phyloP scores from a whole-genome alignment of 2,113 vertebrate genomes.

The Psephotus haematonotus region DNA sequence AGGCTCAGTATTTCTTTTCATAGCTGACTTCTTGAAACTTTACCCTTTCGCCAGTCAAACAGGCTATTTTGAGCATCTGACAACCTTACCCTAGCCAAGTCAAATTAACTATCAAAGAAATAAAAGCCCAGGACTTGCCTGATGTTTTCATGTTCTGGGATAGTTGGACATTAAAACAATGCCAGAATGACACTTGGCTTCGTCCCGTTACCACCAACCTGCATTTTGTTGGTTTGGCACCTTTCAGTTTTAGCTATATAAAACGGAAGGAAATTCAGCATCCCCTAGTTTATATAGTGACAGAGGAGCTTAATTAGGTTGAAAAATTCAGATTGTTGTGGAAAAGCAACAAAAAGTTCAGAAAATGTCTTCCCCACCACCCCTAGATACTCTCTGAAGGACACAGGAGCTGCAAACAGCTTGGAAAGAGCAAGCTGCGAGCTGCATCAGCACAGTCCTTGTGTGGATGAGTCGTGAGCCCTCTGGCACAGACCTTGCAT shows the following conservation, averaged over 20 bases:
- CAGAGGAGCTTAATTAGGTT: not conserved
- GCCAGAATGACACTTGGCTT: not conserved
- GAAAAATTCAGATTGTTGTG: not conserved
- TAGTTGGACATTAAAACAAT: not conserved
- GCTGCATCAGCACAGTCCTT: not conserved
- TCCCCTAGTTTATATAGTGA: not conserved
- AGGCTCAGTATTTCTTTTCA: not conserved
- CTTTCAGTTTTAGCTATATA: not conserved
- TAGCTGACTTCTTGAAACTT: not conserved
- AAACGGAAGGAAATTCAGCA: not conserved
- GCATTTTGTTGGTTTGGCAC: not conserved
- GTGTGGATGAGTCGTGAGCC: rapidly evolving
- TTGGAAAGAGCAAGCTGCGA: not conserved
- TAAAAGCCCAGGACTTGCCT: not conserved
- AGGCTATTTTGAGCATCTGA: not conserved
- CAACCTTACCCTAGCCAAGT: not conserved
- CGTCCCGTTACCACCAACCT: rapidly evolving
- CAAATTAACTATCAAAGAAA: conserved; percentile 12
- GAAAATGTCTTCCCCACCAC: not conserved
- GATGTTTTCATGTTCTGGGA: not conserved
- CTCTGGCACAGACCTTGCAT: not conserved
- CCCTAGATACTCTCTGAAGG: not conserved
- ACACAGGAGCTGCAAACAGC: not conserved
- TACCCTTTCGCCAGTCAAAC: not conserved
- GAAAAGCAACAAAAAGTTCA: not conserved